Base-by-base conservation (phyloP, 2,113 vertebrate species). In the Crocuta crocuta region DNA sequence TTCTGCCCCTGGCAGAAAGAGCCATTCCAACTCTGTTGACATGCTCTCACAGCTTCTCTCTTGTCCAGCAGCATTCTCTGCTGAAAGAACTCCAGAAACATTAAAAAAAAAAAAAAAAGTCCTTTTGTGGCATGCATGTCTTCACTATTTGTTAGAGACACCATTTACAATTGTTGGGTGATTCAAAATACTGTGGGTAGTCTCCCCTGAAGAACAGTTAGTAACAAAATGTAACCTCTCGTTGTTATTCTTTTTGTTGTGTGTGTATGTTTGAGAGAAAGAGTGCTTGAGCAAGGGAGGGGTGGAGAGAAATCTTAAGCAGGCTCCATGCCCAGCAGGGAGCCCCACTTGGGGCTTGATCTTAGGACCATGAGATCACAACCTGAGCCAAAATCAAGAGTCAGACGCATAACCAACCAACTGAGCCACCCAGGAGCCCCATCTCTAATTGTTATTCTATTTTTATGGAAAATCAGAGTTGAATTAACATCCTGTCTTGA, bases 381-480 rank as follows among this genome's bases (percentile, higher is more conserved):
- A 2, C 55, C 58, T 61, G 58, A 61, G 58, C 58, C 21, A 8
- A 61, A 61, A 61, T 61, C 21, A 61, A 61, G 16, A 61, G 58
- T 61, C 58, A 61, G 58, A 61, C 8, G 8, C 58, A 61, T 61
- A 61, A 61, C 58, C 58, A 61, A 61, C 58, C 21, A 8, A 61
- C 21, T 61, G 58, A 23, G 58, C 58, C 21, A 61, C 58, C 58
- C 58, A 61, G 21, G 58, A 61, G 21, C 21, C 58, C 58, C 58
- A 71, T 4, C 10, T 4, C 55, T 92, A 61, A 88, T 7, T 50
- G 16, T 26, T 66, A 65, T 65, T 71, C 68, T 73, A 58, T 35
- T 90, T 81, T 61, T 83, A 71, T 71, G 23, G 35, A 70, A 93
- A 95, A 82, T 82, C 31, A 79, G 63, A 92, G 26, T 79, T 83